Conservation (phyloP, 2,797 vertebrate species). For the Crax fasciolata region DNA sequence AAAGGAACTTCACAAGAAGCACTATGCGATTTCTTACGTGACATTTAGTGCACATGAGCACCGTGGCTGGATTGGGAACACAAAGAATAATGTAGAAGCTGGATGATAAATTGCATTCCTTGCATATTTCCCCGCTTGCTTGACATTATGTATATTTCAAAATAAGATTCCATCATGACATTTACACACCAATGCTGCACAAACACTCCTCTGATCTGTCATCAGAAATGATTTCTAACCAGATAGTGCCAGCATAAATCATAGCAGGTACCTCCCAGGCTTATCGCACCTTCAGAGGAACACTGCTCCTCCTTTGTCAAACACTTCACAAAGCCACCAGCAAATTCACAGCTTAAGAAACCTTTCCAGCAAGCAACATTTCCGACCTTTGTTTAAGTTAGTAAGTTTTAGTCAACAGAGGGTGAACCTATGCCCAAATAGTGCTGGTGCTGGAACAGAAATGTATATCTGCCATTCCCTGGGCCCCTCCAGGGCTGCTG, state of each 20-base stretch:
- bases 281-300: not conserved
- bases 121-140: not conserved
- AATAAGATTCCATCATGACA: not conserved
- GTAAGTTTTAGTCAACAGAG: not conserved
- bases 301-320: not conserved
- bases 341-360: not conserved
- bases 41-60: accelerated
- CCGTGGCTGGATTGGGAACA: not conserved
- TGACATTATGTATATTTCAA: not conserved
- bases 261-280: accelerated
- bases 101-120: not conserved
- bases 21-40: accelerated
- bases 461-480: accelerated
- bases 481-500: accelerated
- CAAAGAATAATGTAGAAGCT: not conserved
- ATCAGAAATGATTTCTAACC: not conserved
- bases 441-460: accelerated
- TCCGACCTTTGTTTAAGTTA: not conserved
- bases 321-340: not conserved
- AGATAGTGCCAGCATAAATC: not conserved
- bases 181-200: not conserved
- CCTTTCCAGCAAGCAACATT: not conserved
- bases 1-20: not conserved
- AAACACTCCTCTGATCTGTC: not conserved
- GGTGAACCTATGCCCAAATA: accelerated